Base-by-base conservation (phyloP, 2,888 invertebrate genomes). In the Agapostemon virescens region DNA sequence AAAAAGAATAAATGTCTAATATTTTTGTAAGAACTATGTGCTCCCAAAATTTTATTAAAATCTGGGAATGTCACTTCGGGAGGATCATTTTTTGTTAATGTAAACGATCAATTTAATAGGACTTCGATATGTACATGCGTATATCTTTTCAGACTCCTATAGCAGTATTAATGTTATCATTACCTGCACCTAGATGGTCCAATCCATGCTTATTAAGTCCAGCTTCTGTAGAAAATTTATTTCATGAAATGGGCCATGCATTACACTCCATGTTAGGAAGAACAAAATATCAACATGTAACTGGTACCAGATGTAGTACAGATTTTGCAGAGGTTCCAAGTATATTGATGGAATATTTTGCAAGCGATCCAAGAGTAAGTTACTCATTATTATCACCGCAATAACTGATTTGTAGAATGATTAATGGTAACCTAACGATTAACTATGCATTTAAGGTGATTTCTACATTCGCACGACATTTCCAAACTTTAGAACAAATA, bases 311-410 rank as follows among this genome's bases (percentile, higher is more conserved):
- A 76, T 99, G 99, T 92, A 95, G 98, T 84, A 99, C 99, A 6
- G 99, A 99, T 94, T 97, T 99, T 91, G 99, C 99, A 1, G 99
- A 99, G 94, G 97, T 99, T 61, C 99, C 99, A 11, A 98, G 98
- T n/a, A 97, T 99, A 79, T 94, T 99, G 26, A 98, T 99, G 98
- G 99, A 99, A 93, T 98, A 98, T 93, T 99, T 99, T 94, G 97
- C 98, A 15, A 95, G 95, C 74, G 98, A 98, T 93, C 96, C 97
- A 0, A 94, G 97, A 86, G 97, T 96, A 88, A 87, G 88, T 87
- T 58, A 69, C 36, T 5, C 6, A n/a, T n/a, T 13, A n/a, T 45
- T 69, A 36, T 23, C 66, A 33, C 38, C 33, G 2, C 36, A n/a
- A 15, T 64, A 58, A 11, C 74, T 26, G 26, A 45, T 38, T 30